Base-by-base conservation (phyloP, 2,113 vertebrate species). In the Corythornis vintsioides region DNA sequence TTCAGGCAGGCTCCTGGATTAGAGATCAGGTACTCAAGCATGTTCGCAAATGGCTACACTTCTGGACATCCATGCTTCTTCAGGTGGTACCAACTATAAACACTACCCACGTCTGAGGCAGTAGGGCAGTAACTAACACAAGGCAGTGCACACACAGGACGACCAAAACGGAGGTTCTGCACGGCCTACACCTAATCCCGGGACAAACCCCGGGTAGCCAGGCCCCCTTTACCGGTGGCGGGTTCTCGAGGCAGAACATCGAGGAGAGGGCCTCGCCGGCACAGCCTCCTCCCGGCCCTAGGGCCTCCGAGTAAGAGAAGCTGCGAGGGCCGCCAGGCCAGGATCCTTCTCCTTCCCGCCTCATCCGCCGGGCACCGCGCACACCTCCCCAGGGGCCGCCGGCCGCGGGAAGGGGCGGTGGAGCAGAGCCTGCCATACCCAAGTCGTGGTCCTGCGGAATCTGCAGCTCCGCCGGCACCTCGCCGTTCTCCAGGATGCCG, bases 401-500 rank as follows among this genome's bases (percentile, higher is more conserved):
- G 26, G 2, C 9, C 12, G 13, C 11, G 3, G 13, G 7, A 8
- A 9, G 20, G 25, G 16, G 15, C 4, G 7, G 50, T 5, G n/a
- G 8, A 33, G 15, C 4, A 13, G 33, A 14, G 13, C 42, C 57
- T 15, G 12, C 53, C 25, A 15, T 6, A 97, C 97, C 96, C 11
- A 74, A 50, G 42, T 85, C 92, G 59, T 95, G 91, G 74, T 92
- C 93, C 28, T 95, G 96, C 3, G 98, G 86, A 48, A 96, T 97
- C 53, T 96, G 96, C 14, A 99, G 91, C 45, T 97, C 98, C 31
- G 97, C 93, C 7, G 99, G 98, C 21, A 98, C 96, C 18, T 98
- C 98, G 96, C 99, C 98, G 72, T 97, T 96, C 97, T 99, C 99
- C 92, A 99, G 97, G 97, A 99, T 99, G 97, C 97, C 98, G 98